phyloP scores from a whole-genome alignment of 2,797 vertebrate species.

The Todus mexicanus region DNA sequence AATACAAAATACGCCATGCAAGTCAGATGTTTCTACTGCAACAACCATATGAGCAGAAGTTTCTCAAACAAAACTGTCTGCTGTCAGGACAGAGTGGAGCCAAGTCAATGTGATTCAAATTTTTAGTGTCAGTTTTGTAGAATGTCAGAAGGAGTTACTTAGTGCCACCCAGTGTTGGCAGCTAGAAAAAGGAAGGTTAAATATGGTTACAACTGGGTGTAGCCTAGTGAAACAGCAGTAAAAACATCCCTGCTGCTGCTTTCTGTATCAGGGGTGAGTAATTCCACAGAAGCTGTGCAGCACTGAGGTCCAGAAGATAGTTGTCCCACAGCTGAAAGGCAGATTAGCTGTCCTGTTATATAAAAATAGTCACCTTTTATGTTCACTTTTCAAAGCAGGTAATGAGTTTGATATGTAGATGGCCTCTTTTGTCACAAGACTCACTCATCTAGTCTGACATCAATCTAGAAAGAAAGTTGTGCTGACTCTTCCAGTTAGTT shows the following conservation, averaged over 20 bases:
- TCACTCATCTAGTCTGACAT: background rate
- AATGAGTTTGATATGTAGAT: background rate
- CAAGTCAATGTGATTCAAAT: background rate
- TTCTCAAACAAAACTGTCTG: constrained; percentile 29
- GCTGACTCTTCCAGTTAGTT: background rate
- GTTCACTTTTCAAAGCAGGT: background rate
- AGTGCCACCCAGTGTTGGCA: constrained; percentile 70
- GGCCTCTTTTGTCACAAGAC: background rate
- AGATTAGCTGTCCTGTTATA: background rate
- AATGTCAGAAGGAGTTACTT: constrained; percentile 47
- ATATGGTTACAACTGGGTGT: constrained; percentile 16
- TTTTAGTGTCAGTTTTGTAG: constrained; percentile 7
- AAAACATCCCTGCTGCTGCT: background rate
- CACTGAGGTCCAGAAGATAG: background rate
- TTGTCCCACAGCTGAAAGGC: background rate
- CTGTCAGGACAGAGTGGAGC: background rate
- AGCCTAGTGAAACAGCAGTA: background rate
- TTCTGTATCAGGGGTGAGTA: background rate
- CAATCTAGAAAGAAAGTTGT: background rate
- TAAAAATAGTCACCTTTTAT: background rate
- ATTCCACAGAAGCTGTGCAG: background rate
- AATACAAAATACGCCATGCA: background rate
- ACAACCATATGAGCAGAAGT: background rate
- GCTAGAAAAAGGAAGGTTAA: constrained; percentile 53
- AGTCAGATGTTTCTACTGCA: constrained; percentile 40